Base-by-base conservation (phyloP, 1,140 invertebrate genomes). In the Lucilia cuprina region DNA sequence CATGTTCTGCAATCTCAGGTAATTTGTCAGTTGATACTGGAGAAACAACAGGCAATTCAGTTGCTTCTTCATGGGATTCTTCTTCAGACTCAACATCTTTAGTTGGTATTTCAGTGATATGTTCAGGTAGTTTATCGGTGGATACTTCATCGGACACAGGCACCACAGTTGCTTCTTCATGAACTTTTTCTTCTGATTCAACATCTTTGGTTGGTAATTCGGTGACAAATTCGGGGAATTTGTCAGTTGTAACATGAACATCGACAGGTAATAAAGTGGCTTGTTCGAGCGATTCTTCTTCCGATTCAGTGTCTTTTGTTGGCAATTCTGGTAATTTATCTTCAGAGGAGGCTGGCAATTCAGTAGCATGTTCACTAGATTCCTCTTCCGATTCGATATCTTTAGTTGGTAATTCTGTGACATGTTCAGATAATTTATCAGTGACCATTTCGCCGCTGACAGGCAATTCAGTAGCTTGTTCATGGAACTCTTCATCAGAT, bases 1-100 rank as follows among this genome's bases (percentile, higher is more conserved):
- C 19, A 70, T 70, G 60, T 82, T 77, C 74, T 70, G 75, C 84
- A 19, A 83, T 50, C 55, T 21, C 82, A 1, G 83, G 74, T 86
- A 82, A 74, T 75, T 83, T 74, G 83, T 83, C 83, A 34, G 82
- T 21, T 84, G 30, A 17, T 2, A n/a, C 14, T 60, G 14, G 9
- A 70, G 8, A n/a, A 21, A 10, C 5, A 21, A 9, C 50, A 19
- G 65, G 65, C 19, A 70, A 70, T 21, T 70, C 19, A 12, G 65
- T 4, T 21, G 65, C n/a, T 70, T 70, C n/a, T 70, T 70, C 65
- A 70, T 60, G 55, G 2, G 14, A 17, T 19, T 70, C 35, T 21
- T 86, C 84, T 25, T 82, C 77, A 12, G 77, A 14, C 19, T 70
- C 77, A 21, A 21, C 60, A 35, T 49, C 70, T 85, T 41, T 70